Percentiles rank a stretch among this genome's conserved stretches.
These are phyloP conservation scores for Acronicta alni DNA, from an alignment of 2,888 invertebrate species.

Conservation along the genomic window DNA sequence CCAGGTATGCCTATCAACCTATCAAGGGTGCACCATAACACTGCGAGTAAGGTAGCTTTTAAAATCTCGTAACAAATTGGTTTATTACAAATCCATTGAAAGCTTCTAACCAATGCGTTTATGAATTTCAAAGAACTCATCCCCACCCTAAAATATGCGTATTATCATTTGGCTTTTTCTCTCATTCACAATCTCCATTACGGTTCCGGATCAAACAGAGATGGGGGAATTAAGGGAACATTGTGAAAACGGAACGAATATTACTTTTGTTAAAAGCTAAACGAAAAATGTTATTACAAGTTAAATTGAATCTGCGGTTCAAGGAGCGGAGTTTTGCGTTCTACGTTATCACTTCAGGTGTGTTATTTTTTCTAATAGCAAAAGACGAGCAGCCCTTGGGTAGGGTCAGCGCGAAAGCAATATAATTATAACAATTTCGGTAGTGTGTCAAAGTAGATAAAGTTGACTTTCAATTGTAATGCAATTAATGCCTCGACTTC, in stretches of 20 bases:
- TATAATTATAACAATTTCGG: too few relatives aligned
- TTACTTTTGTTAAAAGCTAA: slow-evolving; percentile 56
- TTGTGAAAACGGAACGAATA: slow-evolving; percentile 49
- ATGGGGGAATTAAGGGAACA: slow-evolving; percentile 51
- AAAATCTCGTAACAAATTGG: too few relatives aligned
- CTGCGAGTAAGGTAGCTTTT: too few relatives aligned
- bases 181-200: slow-evolving; percentile 51
- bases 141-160: slow-evolving; percentile 23
- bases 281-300: slow-evolving; percentile 53
- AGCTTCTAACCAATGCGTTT: slow-evolving; percentile 25
- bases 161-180: slow-evolving; percentile 40
- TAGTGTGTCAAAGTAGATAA: too few relatives aligned
- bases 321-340: slow-evolving; percentile 8
- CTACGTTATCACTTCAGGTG: slow-evolving; percentile 16
- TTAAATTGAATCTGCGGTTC: slow-evolving; percentile 41
- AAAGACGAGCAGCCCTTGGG: too few relatives aligned
- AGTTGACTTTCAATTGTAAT: too few relatives aligned
- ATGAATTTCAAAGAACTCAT: slow-evolving; percentile 33
- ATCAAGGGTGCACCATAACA: too few relatives aligned
- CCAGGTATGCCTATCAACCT: too few relatives aligned
- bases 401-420: too few relatives aligned
- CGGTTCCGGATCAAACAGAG: slow-evolving; percentile 51
- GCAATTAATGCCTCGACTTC: too few relatives aligned
- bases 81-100: slow-evolving; percentile 35
- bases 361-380: background rate